A percentile compares a stretch with the other conserved stretches of the same genome.
phyloP scores from a whole-genome alignment of 2,888 invertebrate species.

The Tetanocera ferruginea region DNA sequence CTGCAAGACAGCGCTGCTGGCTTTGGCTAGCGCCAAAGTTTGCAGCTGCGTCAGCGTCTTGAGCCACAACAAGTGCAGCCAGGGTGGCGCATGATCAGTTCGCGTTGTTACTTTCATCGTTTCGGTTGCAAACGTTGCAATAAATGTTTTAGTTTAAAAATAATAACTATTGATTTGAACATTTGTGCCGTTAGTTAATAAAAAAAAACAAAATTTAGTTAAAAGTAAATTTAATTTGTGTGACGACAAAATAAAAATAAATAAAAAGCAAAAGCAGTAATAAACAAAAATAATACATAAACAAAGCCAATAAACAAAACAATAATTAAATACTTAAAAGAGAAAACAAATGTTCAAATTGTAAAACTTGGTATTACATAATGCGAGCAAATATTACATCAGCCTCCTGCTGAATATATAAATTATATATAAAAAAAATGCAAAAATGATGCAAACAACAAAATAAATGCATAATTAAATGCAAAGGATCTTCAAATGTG shows the following conservation, averaged over 20 bases:
- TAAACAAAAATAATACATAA: neutral
- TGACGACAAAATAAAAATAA: too few relatives aligned
- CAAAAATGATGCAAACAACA: too few relatives aligned
- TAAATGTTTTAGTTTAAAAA: neutral
- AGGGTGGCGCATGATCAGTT: conserved; percentile 63
- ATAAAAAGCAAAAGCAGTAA: neutral
- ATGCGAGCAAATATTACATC: too few relatives aligned
- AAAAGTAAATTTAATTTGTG: too few relatives aligned
- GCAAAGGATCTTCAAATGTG: too few relatives aligned
- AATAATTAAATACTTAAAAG: neutral
- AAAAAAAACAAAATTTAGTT: conserved; percentile 18
- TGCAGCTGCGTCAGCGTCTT: neutral
- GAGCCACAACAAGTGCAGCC: conserved; percentile 26
- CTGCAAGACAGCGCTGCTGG: neutral
- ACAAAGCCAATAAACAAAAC: neutral
- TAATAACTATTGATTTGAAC: neutral
- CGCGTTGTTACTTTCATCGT: conserved; percentile 70
- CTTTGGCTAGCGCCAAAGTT: neutral
- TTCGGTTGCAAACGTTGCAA: conserved; percentile 54
- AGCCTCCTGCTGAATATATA: too few relatives aligned
- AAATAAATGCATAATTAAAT: too few relatives aligned
- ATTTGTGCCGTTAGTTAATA: neutral
- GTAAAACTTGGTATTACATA: too few relatives aligned
- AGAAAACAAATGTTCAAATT: too few relatives aligned
- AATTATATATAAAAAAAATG: too few relatives aligned